Conservation (phyloP, 2,797 vertebrate genomes). For the Chelon auratus region DNA sequence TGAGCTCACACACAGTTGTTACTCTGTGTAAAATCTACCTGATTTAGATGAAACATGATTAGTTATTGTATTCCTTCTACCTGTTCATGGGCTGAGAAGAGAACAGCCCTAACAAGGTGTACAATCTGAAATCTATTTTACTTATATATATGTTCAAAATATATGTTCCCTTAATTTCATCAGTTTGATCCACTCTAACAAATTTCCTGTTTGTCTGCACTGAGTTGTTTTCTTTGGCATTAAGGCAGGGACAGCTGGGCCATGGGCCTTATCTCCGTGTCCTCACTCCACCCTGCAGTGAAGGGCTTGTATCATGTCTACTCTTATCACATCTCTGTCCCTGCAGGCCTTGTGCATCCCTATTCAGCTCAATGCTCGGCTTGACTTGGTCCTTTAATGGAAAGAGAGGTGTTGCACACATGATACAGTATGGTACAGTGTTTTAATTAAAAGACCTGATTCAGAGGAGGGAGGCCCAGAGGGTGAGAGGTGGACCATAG, state of each 20-base stretch:
- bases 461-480: slow-evolving; percentile 66
- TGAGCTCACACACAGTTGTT: slow-evolving; percentile 20
- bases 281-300: slow-evolving; percentile 61
- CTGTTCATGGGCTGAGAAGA: slow-evolving; percentile 21
- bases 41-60: slow-evolving; percentile 47
- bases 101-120: slow-evolving; percentile 27
- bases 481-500: slow-evolving; percentile 71
- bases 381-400: slow-evolving; percentile 45
- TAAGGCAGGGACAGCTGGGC: slow-evolving; percentile 47
- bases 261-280: slow-evolving; percentile 31
- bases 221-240: slow-evolving; percentile 35
- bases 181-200: slow-evolving; percentile 8
- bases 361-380: slow-evolving; percentile 42
- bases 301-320: slow-evolving; percentile 73
- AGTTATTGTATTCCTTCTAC: slow-evolving; percentile 28
- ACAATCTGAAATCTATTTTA: slow-evolving; percentile 25
- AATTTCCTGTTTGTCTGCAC: slow-evolving; percentile 1
- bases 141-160: neutral
- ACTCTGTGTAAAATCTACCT: slow-evolving; percentile 22
- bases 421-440: slow-evolving; percentile 55
- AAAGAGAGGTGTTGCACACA: slow-evolving; percentile 34
- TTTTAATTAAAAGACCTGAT: slow-evolving; percentile 83
- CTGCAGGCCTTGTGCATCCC: slow-evolving; percentile 55
- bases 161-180: slow-evolving; percentile 4
- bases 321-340: slow-evolving; percentile 73